These are phyloP conservation scores for Mystacides longicornis DNA, from an alignment of 2,888 invertebrate genomes.

Conservation along the genomic window DNA sequence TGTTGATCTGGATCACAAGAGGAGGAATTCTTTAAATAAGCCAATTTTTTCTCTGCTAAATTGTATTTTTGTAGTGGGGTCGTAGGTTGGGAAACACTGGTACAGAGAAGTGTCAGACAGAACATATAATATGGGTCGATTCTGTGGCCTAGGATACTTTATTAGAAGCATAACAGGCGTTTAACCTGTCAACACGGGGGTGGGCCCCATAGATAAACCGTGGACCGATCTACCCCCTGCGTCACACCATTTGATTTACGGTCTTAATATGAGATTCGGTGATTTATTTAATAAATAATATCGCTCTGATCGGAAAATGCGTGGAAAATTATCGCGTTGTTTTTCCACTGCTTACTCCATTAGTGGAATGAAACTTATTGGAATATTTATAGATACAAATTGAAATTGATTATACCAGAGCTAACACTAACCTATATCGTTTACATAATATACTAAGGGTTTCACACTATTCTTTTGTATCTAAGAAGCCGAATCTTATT, in stretches of 20 bases:
- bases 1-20: no score
- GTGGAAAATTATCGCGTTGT: constrained; percentile 3
- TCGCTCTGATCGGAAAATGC: constrained; percentile 14
- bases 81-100: no score
- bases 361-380: constrained; percentile 6
- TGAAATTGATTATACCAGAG: background rate
- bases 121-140: background rate
- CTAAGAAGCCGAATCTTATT: no score
- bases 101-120: no score
- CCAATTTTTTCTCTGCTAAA: no score
- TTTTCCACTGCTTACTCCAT: constrained; percentile 6
- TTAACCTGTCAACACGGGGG: constrained; percentile 20
- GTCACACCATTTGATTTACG: constrained; percentile 20
- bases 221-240: constrained; percentile 15
- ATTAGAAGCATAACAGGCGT: constrained; percentile 16
- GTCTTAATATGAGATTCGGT: constrained; percentile 20
- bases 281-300: constrained; percentile 17
- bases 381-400: background rate
- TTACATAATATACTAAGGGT: no score
- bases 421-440: no score
- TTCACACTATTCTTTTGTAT: no score
- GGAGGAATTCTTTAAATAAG: no score
- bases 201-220: constrained; percentile 12
- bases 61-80: no score
- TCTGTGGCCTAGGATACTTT: constrained; percentile 14